Base-by-base conservation (phyloP, 2,797 vertebrate genomes). In the Chaetodon trifasciatus region DNA sequence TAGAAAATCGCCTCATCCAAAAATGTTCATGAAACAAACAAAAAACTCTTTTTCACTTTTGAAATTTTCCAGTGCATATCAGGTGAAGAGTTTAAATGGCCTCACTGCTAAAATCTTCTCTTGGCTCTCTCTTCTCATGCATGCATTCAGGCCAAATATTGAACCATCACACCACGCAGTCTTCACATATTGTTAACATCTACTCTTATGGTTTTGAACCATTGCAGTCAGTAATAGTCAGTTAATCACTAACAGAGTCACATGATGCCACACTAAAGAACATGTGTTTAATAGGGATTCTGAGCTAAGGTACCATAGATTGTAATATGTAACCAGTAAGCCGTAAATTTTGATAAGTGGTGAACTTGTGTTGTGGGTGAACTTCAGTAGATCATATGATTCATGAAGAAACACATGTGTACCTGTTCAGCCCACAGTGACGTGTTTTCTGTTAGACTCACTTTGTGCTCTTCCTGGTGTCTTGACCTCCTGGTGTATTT, bases 401-500 rank as follows among this genome's bases (percentile, higher is more conserved):
- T 79, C 50, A 66, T 56, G 63, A 28, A 76, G 66, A 65, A 61
- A 55, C 76, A 81, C 56, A 70, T 64, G 77, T 66, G 61, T 77
- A 75, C 69, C 74, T 60, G 71, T 61, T 81, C 56, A 16, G 57
- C 78, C 74, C 65, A 6, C 28, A 72, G 63, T 72, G 72, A 87
- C 69, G 47, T 83, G 82, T 52, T 89, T 79, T 81, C 76, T 83
- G 74, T 79, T 74, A 50, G 62, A 66, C 72, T 83, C 83, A 73
- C 65, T 80, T 53, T 79, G 76, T 74, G 76, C 77, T 79, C 74
- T 60, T 82, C 76, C 66, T 56, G 77, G 64, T 53, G 81, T 74
- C 89, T 69, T 81, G 81, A 85, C 88, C 84, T 76, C 65, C 60
- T 52, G 83, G 68, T 89, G 90, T 87, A 78, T 89, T 90, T 90